Evolutionary conservation across 1,140 invertebrate species (phyloP).

Genomic region (Diprion similis): DNA sequence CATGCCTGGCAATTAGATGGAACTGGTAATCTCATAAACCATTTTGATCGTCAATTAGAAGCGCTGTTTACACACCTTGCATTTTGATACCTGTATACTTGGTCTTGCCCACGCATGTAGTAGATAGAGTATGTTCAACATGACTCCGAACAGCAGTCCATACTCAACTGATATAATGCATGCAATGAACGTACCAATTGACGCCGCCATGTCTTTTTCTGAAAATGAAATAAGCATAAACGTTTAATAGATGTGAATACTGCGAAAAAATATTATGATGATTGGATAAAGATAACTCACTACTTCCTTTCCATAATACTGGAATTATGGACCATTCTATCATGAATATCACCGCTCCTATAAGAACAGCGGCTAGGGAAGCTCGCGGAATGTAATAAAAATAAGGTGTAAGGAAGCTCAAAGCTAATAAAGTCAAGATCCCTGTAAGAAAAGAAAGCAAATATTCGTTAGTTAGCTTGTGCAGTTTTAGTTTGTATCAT

Average conservation of each 20-base stretch:
- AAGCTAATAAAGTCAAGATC: conserved; percentile 65
- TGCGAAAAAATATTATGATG: not conserved
- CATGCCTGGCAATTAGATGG: no score
- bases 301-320: conserved; percentile 70
- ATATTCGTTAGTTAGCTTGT: conserved; percentile 8
- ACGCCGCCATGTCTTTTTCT: conserved; percentile 69
- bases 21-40: no score
- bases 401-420: conserved; percentile 72
- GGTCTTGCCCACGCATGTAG: conserved; percentile 65
- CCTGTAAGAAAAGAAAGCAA: conserved; percentile 53
- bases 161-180: conserved; percentile 69
- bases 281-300: conserved; percentile 54
- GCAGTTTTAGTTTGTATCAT: conserved; percentile 17
- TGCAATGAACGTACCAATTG: conserved; percentile 66
- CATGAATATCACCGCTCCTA: conserved; percentile 75
- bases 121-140: conserved; percentile 66
- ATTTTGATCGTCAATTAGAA: not conserved
- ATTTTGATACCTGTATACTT: conserved; percentile 45
- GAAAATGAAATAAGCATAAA: conserved; percentile 40
- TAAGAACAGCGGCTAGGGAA: conserved; percentile 71
- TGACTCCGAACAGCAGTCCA: conserved; percentile 72
- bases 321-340: conserved; percentile 68
- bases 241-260: conserved; percentile 9
- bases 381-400: conserved; percentile 76
- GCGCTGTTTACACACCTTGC: conserved; percentile 48